These are phyloP conservation scores for Sebastolobus altivelis DNA, from an alignment of 2,797 vertebrate species.

Conservation along the genomic window DNA sequence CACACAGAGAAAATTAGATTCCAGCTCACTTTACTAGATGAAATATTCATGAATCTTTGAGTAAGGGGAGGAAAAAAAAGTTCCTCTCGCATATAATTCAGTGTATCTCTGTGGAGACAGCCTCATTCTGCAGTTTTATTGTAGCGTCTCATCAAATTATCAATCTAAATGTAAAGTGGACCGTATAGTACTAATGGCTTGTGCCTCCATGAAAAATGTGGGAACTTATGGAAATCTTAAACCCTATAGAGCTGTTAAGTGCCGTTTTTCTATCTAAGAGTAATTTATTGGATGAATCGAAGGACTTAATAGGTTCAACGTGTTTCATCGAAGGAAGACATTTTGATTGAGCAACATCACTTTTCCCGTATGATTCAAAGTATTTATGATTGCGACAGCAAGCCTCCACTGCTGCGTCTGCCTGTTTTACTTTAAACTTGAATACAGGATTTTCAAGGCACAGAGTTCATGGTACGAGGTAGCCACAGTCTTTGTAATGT, in stretches of 20 bases:
- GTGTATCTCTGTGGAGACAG: conserved; percentile 55
- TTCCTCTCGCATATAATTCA: conserved; percentile 55
- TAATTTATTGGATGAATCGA: conserved; percentile 52
- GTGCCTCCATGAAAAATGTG: conserved; percentile 25
- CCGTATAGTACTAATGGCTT: conserved; percentile 35
- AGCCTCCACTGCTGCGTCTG: conserved; percentile 5
- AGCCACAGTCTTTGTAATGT: not conserved
- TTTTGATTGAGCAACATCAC: conserved; percentile 49
- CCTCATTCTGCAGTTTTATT: conserved; percentile 60
- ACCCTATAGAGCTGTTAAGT: conserved; percentile 29
- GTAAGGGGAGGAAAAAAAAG: conserved; percentile 14
- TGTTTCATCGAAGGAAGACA: conserved; percentile 31
- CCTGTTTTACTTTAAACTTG: conserved; percentile 15
- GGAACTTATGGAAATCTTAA: conserved; percentile 50
- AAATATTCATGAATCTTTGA: conserved; percentile 82
- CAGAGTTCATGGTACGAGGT: conserved; percentile 26
- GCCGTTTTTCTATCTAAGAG: conserved; percentile 40
- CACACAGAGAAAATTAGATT: conserved; percentile 62
- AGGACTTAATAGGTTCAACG: conserved; percentile 44
- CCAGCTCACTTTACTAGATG: conserved; percentile 60
- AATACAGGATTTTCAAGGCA: conserved; percentile 21
- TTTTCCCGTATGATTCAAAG: conserved; percentile 27
- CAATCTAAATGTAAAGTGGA: conserved; percentile 80
- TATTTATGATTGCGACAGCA: conserved; percentile 43
- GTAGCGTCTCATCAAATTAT: conserved; percentile 66